Evolutionary conservation across 2,797 vertebrate species (phyloP).

Genomic region (Oceanodroma leucorhoa): DNA sequence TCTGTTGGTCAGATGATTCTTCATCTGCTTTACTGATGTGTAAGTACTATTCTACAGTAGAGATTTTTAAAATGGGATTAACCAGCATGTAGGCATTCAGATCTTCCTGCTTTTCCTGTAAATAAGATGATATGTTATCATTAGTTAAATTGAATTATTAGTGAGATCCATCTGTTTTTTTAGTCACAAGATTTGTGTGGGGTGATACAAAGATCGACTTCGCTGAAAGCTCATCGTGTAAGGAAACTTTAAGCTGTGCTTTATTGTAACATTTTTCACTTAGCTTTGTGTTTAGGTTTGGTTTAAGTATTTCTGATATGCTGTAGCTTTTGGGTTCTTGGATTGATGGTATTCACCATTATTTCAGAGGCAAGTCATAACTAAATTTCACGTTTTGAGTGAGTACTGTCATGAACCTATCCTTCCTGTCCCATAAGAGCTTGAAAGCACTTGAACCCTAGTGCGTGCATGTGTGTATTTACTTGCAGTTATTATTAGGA

Average conservation of each 20-base stretch:
- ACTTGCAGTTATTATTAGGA: not conserved
- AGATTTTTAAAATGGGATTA: not conserved
- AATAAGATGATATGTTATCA: not conserved
- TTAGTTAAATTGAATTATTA: not conserved
- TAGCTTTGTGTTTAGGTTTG: constrained; percentile 18
- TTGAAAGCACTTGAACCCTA: not conserved
- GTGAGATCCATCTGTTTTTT: not conserved
- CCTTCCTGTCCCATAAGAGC: not conserved
- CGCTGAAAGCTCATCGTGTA: not conserved
- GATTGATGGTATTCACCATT: not conserved
- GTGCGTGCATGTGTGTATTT: not conserved
- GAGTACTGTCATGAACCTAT: not conserved
- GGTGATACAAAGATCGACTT: not conserved
- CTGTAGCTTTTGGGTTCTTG: not conserved
- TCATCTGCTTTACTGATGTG: not conserved
- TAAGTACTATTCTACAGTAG: not conserved
- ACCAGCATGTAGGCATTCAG: not conserved
- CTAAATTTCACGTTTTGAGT: not conserved
- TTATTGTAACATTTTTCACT: constrained; percentile 40
- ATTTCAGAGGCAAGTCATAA: not conserved
- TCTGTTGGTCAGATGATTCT: not conserved
- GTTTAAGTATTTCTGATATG: not conserved
- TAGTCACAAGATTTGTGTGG: constrained; percentile 7
- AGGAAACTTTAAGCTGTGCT: not conserved
- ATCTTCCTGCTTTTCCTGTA: not conserved